Evolutionary conservation across 2,797 vertebrate species (phyloP).

Genomic region (Pangasius mekongensis): DNA sequence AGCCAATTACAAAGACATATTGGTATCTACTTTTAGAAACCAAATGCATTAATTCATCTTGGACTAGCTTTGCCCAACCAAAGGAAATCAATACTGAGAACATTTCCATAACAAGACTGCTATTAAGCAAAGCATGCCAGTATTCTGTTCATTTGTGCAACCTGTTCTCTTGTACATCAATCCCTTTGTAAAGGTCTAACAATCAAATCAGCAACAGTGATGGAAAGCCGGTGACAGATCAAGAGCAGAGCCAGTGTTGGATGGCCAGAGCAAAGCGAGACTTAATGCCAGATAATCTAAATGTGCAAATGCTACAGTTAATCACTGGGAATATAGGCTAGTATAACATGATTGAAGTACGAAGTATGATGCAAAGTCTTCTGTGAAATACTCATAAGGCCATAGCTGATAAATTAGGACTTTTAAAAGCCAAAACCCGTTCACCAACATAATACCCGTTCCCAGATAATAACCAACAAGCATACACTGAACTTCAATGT

Average conservation of each 20-base stretch:
- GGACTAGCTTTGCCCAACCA: constrained; percentile 61
- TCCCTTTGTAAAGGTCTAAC: constrained; percentile 45
- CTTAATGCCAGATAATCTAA: no score
- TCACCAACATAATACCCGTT: background rate
- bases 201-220: background rate
- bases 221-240: background rate
- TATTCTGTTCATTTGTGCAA: constrained; percentile 27
- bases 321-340: background rate
- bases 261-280: background rate
- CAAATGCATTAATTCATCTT: constrained; percentile 72
- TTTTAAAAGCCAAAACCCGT: background rate
- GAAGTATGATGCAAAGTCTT: background rate
- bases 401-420: background rate
- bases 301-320: background rate
- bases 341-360: background rate
- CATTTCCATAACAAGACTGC: constrained; percentile 64
- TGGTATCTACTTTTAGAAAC: constrained; percentile 64
- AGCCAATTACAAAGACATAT: constrained; percentile 70
- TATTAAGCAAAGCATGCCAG: constrained; percentile 48
- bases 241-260: background rate
- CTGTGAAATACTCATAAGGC: background rate
- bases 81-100: constrained; percentile 77
- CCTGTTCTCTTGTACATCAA: background rate
- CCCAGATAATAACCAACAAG: background rate
- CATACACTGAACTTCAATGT: background rate